Evolutionary conservation across 2,113 vertebrate species (phyloP).

Genomic region (Naja naja): DNA sequence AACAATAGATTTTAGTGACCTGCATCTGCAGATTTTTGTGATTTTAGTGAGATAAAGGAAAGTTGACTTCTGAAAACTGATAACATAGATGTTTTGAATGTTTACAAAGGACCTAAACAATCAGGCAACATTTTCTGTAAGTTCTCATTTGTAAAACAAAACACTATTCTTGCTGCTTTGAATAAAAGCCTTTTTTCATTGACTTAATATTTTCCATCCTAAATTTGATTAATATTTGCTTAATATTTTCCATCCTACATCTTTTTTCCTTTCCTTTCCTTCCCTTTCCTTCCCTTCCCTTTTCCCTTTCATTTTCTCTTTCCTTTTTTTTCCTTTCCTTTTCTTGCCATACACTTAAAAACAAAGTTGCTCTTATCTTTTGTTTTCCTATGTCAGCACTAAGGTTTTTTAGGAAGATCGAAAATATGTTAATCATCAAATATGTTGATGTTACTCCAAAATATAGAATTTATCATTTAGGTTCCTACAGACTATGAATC

Average conservation of each 20-base stretch:
- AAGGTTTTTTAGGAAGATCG: not conserved
- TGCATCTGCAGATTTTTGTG: not conserved
- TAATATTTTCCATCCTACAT: conserved; percentile 18
- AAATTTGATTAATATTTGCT: conserved; percentile 9
- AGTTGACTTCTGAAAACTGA: not conserved
- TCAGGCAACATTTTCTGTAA: conserved; percentile 8
- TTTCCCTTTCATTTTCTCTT: no score
- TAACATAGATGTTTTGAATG: not conserved
- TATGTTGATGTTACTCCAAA: not conserved
- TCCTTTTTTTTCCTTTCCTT: not conserved
- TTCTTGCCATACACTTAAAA: not conserved
- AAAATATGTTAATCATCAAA: not conserved
- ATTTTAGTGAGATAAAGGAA: not conserved
- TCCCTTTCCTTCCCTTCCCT: no score
- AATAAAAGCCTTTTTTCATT: not conserved
- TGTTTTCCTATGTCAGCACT: not conserved
- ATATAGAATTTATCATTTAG: not conserved
- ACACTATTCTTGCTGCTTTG: not conserved
- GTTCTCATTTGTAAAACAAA: conserved; percentile 26
- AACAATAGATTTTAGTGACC: not conserved
- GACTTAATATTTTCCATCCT: conserved; percentile 29
- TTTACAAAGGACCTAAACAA: conserved; percentile 9
- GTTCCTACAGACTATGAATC: not conserved
- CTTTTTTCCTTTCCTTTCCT: no score
- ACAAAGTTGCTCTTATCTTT: not conserved